phyloP scores from a whole-genome alignment of 2,888 invertebrate species.

The Diadegma fenestrale region DNA sequence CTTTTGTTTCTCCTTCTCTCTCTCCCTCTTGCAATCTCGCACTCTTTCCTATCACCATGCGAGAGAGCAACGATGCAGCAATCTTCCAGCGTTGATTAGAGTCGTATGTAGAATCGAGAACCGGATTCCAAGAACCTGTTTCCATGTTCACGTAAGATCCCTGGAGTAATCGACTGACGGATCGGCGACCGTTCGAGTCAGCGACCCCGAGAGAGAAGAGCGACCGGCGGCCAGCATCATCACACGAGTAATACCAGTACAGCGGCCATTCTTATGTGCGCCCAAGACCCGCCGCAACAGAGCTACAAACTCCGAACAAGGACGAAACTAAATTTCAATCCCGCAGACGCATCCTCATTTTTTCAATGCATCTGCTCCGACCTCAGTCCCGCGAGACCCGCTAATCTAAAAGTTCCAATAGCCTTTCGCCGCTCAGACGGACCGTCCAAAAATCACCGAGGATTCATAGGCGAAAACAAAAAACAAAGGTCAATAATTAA shows the following conservation, averaged over 20 bases:
- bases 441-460: neutral
- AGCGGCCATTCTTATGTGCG: constrained; percentile 47
- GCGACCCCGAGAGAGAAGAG: constrained; percentile 79
- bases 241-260: constrained; percentile 54
- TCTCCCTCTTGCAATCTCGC: constrained; percentile 58
- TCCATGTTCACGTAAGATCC: constrained; percentile 85
- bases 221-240: constrained; percentile 62
- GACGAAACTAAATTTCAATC: neutral
- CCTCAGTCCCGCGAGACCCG: neutral
- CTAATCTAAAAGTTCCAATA: neutral
- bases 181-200: constrained; percentile 85
- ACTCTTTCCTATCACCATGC: constrained; percentile 42
- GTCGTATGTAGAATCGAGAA: constrained; percentile 85
- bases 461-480: too few relatives aligned
- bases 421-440: neutral
- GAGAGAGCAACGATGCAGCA: constrained; percentile 81
- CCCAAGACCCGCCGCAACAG: constrained; percentile 26
- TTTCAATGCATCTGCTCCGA: constrained; percentile 23
- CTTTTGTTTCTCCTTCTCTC: constrained; percentile 52
- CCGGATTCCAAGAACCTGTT: constrained; percentile 85
- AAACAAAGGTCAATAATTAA: too few relatives aligned
- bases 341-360: neutral
- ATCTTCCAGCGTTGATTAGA: constrained; percentile 85
- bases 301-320: constrained; percentile 9
- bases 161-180: constrained; percentile 85